A percentile compares a stretch with the other conserved stretches of the same genome.
Conservation (phyloP, 2,888 invertebrate species). For the Aphelenchoides bicaudatus region DNA sequence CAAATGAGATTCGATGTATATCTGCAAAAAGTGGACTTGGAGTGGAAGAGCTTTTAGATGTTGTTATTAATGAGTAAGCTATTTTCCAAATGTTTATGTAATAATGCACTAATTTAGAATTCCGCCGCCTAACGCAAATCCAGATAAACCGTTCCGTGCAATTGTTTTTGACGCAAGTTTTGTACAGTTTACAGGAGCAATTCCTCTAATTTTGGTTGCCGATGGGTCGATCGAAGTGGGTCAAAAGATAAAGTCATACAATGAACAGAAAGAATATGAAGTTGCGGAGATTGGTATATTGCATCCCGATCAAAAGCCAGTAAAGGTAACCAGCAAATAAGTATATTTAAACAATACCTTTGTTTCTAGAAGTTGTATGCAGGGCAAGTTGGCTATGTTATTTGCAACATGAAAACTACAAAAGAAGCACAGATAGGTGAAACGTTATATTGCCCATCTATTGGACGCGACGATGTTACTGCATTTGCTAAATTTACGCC, state of each 20-base stretch:
- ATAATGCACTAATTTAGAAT: constrained; percentile 21
- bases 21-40: constrained; percentile 89
- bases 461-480: constrained; percentile 68
- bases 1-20: constrained; percentile 73
- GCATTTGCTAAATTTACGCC: constrained; percentile 70
- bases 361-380: constrained; percentile 64
- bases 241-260: constrained; percentile 69
- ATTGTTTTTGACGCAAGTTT: constrained; percentile 90
- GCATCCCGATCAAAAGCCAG: constrained; percentile 67
- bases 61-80: constrained; percentile 72
- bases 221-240: constrained; percentile 75
- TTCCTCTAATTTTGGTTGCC: constrained; percentile 74
- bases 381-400: constrained; percentile 88
- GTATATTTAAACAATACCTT: background rate
- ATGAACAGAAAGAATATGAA: constrained; percentile 74
- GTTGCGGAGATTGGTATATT: constrained; percentile 74
- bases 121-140: constrained; percentile 59
- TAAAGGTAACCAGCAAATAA: constrained; percentile 18
- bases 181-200: constrained; percentile 78
- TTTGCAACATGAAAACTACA: constrained; percentile 74
- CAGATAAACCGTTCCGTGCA: constrained; percentile 70
- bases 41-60: constrained; percentile 73
- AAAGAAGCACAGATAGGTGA: constrained; percentile 56
- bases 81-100: background rate
- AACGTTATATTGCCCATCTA: constrained; percentile 42